These are phyloP conservation scores for Pentamera pediparva DNA, from an alignment of 53 echinoderm and acorn worm genomes.

Conservation along the genomic window DNA sequence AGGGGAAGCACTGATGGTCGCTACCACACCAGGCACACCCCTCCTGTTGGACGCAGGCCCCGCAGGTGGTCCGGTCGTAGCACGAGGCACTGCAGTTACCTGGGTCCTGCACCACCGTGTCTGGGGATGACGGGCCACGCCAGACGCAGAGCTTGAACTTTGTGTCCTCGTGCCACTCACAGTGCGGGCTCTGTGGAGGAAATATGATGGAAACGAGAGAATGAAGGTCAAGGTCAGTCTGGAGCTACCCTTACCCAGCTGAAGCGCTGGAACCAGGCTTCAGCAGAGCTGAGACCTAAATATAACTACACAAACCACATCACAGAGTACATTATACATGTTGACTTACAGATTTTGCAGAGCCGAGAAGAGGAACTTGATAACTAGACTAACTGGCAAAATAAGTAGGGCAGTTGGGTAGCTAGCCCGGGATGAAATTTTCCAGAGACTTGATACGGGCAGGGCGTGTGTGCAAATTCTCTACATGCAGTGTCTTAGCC, in stretches of 20 bases:
- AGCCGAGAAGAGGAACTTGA: not conserved
- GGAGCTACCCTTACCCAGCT: not conserved
- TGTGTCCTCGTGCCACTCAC: slow-evolving; percentile 61
- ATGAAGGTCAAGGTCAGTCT: not conserved
- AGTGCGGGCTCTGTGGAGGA: slow-evolving; percentile 55
- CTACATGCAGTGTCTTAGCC: too few relatives aligned
- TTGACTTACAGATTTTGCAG: not conserved
- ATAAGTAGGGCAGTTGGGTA: too few relatives aligned
- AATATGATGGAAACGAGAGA: not conserved
- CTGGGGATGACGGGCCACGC: slow-evolving; percentile 48
- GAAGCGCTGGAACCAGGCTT: not conserved
- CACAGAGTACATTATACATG: not conserved
- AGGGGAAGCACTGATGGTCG: slow-evolving; percentile 66
- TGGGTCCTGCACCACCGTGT: slow-evolving; percentile 14
- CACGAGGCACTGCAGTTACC: slow-evolving; percentile 51
- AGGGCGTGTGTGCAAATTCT: too few relatives aligned
- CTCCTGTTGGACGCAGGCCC: slow-evolving; percentile 50
- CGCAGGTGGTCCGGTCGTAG: slow-evolving; percentile 65
- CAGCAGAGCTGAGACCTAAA: too few relatives aligned
- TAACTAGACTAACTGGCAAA: too few relatives aligned
- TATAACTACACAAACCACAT: not conserved
- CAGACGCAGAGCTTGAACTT: slow-evolving; percentile 49
- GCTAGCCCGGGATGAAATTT: too few relatives aligned
- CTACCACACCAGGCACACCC: slow-evolving; percentile 92
- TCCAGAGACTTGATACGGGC: too few relatives aligned